Conservation (phyloP, 53 echinoderm and acorn worm species). For the Glandiceps talaboti region DNA sequence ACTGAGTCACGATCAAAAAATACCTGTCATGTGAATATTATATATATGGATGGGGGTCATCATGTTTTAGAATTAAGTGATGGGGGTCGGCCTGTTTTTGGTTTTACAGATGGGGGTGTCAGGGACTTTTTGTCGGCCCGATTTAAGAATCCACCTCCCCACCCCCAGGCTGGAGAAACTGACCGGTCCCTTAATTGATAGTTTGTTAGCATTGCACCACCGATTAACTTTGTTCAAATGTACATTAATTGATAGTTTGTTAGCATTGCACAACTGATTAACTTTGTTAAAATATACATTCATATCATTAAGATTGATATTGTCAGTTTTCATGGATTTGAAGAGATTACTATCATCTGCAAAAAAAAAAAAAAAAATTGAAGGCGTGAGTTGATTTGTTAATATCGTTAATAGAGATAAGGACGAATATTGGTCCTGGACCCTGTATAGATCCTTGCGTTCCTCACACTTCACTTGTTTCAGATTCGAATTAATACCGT, state of each 20-base stretch:
- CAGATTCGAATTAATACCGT: background rate
- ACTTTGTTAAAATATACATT: slow-evolving; percentile 12
- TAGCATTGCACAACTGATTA: slow-evolving; percentile 8
- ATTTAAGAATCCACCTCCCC: too few species aligned
- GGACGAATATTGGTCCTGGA: slow-evolving; percentile 19
- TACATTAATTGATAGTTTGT: slow-evolving; percentile 14
- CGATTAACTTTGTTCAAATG: slow-evolving; percentile 3
- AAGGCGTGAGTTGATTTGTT: background rate
- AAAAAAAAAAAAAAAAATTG: background rate
- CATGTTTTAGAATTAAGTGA: too few species aligned
- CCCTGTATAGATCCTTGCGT: slow-evolving; percentile 22
- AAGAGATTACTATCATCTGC: slow-evolving; percentile 23
- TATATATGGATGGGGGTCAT: too few species aligned
- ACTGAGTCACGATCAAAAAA: too few species aligned
- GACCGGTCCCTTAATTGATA: slow-evolving; percentile 9
- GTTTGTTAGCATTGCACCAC: slow-evolving; percentile 16
- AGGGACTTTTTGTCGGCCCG: too few species aligned
- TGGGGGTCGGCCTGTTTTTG: too few species aligned
- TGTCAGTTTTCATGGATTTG: background rate
- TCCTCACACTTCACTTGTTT: slow-evolving; percentile 5
- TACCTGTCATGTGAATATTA: too few species aligned
- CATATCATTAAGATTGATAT: background rate
- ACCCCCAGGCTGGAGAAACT: too few species aligned
- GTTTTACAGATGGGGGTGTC: too few species aligned
- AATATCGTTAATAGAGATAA: slow-evolving; percentile 18